These are phyloP conservation scores for Pyxicephalus adspersus DNA, from an alignment of 2,113 vertebrate species.

Conservation along the genomic window DNA sequence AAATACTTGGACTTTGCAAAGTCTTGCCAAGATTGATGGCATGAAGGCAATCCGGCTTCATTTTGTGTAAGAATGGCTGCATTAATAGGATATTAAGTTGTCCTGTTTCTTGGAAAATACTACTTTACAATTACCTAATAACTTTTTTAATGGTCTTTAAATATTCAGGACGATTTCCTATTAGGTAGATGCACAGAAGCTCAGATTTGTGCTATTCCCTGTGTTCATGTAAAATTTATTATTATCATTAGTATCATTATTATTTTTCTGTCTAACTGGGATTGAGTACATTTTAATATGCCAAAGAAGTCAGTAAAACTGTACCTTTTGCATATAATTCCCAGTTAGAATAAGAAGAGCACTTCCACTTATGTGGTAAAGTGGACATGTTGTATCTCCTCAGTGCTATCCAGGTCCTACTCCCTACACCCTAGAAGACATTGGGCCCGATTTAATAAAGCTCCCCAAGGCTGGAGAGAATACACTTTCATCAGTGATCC, in stretches of 20 bases:
- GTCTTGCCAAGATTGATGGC: conserved; percentile 40
- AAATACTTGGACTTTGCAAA: conserved; percentile 42
- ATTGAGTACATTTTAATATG: too few relatives aligned
- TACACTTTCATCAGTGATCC: too few relatives aligned
- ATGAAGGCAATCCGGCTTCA: conserved; percentile 19
- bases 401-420: too few relatives aligned
- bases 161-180: background rate
- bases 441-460: too few relatives aligned
- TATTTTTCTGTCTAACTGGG: background rate
- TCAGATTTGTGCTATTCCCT: background rate
- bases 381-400: too few relatives aligned
- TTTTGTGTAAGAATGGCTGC: conserved; percentile 29
- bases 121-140: conserved; percentile 36
- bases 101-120: conserved; percentile 25
- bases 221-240: conserved; percentile 13
- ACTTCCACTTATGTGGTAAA: too few relatives aligned
- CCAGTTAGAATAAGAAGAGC: too few relatives aligned
- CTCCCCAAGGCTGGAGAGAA: too few relatives aligned
- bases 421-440: too few relatives aligned
- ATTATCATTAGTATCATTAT: conserved; percentile 16
- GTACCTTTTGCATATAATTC: too few relatives aligned
- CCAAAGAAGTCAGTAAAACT: too few relatives aligned
- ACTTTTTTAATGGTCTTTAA: conserved; percentile 27
- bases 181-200: background rate
- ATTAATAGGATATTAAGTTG: conserved; percentile 47